phyloP scores from a whole-genome alignment of 2,113 vertebrate species.

The Equus przewalskii region DNA sequence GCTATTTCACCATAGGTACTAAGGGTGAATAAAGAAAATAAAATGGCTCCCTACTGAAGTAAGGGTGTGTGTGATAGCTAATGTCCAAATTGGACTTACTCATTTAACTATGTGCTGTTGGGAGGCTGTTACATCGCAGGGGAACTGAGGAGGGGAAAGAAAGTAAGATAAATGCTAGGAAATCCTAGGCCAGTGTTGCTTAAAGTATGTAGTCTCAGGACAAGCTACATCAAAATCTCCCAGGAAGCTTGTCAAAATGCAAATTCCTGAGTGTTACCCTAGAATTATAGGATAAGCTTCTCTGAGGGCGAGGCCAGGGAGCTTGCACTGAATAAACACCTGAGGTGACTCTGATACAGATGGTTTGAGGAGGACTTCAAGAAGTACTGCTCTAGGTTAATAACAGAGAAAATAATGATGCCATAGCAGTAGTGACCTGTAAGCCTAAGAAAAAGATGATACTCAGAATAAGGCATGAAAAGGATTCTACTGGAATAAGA shows the following conservation, averaged over 20 bases:
- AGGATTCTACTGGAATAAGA: neutral
- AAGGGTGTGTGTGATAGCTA: neutral
- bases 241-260: constrained; percentile 9
- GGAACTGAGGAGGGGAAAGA: neutral
- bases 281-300: neutral
- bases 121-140: neutral
- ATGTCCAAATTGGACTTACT: neutral
- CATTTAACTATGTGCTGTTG: neutral
- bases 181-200: constrained; percentile 30
- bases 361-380: neutral
- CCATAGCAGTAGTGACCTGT: neutral
- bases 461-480: constrained; percentile 36
- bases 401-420: neutral
- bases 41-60: neutral
- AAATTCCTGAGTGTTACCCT: constrained; percentile 37
- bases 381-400: neutral
- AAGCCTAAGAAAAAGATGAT: constrained; percentile 10
- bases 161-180: constrained; percentile 58
- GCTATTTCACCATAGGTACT: constrained; percentile 11
- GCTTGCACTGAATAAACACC: neutral
- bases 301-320: neutral
- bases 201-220: constrained; percentile 26
- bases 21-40: constrained; percentile 35
- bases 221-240: neutral
- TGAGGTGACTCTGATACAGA: neutral